phyloP scores from a whole-genome alignment of 2,797 vertebrate species.

The Tenualosa ilisha region DNA sequence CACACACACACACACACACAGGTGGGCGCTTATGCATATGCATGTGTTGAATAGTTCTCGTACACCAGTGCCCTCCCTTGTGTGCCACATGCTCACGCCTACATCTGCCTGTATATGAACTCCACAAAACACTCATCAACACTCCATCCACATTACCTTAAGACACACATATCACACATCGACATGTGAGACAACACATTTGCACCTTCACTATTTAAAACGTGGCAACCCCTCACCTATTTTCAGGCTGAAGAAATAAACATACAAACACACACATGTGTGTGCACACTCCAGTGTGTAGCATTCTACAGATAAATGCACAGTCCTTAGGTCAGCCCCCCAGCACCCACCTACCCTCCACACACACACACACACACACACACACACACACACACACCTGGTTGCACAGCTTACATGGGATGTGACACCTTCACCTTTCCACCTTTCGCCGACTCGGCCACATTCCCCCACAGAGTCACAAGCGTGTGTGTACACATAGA shows the following conservation, averaged over 20 bases:
- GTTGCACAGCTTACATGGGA: background rate
- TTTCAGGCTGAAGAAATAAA: background rate
- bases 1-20: slow-evolving; percentile 9
- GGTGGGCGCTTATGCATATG: background rate
- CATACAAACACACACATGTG: background rate
- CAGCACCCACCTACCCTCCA: background rate
- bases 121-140: background rate
- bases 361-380: background rate
- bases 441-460: background rate
- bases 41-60: background rate
- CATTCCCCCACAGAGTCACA: background rate
- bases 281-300: background rate
- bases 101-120: background rate
- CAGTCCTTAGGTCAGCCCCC: no score
- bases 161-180: background rate
- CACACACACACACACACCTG: background rate
- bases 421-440: slow-evolving; percentile 9
- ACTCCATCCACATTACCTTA: background rate
- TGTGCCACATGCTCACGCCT: background rate
- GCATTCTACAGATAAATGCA: background rate
- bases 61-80: background rate
- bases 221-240: background rate
- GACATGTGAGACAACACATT: slow-evolving; percentile 8
- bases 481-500: no score
- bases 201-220: background rate